These are phyloP conservation scores for Leptopilina boulardi DNA, from an alignment of 1,140 invertebrate genomes.

Conservation along the genomic window DNA sequence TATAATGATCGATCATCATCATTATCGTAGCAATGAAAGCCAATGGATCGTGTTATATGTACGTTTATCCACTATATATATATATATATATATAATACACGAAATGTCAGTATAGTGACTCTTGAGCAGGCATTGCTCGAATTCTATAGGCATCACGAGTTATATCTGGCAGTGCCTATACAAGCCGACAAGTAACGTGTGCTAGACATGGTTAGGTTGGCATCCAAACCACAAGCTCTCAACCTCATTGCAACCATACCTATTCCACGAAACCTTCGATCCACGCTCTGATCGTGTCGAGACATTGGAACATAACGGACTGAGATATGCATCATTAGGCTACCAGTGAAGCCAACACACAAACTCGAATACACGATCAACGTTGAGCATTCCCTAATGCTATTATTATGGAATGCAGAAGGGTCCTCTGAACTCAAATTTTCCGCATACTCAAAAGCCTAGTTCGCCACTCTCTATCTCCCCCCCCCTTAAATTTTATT, in stretches of 20 bases:
- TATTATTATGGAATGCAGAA: slow-evolving; percentile 59
- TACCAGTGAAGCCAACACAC: slow-evolving; percentile 56
- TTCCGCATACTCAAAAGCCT: slow-evolving; percentile 52
- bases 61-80: slow-evolving; percentile 30
- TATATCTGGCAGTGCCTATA: slow-evolving; percentile 61
- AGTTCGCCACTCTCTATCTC: background rate
- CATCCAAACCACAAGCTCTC: slow-evolving; percentile 73
- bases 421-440: slow-evolving; percentile 59
- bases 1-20: background rate
- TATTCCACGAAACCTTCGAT: slow-evolving; percentile 47
- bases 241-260: slow-evolving; percentile 71
- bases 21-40: background rate
- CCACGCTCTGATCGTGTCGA: slow-evolving; percentile 57
- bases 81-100: too few species aligned
- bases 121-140: slow-evolving; percentile 68
- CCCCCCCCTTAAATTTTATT: too few species aligned
- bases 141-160: slow-evolving; percentile 61
- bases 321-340: slow-evolving; percentile 73
- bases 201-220: slow-evolving; percentile 70
- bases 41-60: slow-evolving; percentile 30
- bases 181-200: slow-evolving; percentile 64
- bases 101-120: slow-evolving; percentile 59
- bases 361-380: too few species aligned
- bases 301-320: slow-evolving; percentile 72
- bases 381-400: slow-evolving; percentile 53